Percentiles rank a stretch among this genome's conserved stretches.
These are phyloP conservation scores for Nylanderia fulva DNA, from an alignment of 1,140 invertebrate species.

Conservation along the genomic window DNA sequence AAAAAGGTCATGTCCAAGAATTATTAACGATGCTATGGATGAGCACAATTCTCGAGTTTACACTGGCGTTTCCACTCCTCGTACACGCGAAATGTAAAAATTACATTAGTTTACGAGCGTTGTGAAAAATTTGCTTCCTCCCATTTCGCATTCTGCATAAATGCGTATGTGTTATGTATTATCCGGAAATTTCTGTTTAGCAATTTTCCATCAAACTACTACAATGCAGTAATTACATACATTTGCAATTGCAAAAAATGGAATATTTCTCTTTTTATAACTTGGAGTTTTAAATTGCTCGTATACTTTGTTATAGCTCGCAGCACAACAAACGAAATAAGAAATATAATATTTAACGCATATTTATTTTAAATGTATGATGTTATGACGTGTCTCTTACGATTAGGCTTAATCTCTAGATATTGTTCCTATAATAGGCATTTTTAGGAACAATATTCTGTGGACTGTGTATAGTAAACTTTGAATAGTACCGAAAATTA, in stretches of 20 bases:
- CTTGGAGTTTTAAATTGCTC: slow-evolving; percentile 19
- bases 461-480: background rate
- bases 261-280: slow-evolving; percentile 19
- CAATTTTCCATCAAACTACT: slow-evolving; percentile 9
- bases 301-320: background rate
- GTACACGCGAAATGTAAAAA: background rate
- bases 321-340: background rate
- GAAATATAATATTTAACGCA: background rate
- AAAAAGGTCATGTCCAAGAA: slow-evolving; percentile 52
- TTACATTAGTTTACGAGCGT: slow-evolving; percentile 51
- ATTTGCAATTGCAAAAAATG: slow-evolving; percentile 43
- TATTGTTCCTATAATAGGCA: background rate
- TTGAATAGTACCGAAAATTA: background rate
- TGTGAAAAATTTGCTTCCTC: slow-evolving; percentile 23
- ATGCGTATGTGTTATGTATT: slow-evolving; percentile 8
- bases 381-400: background rate
- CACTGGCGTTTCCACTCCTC: background rate
- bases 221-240: slow-evolving; percentile 29
- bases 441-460: background rate
- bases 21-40: slow-evolving; percentile 68
- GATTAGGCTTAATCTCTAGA: too few species aligned
- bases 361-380: slow-evolving; percentile 16
- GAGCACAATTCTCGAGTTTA: slow-evolving; percentile 60
- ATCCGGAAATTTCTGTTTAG: slow-evolving; percentile 31
- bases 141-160: background rate